phyloP scores from a whole-genome alignment of 92 coral and sea anemone species.

The Epizoanthus illoricatus region DNA sequence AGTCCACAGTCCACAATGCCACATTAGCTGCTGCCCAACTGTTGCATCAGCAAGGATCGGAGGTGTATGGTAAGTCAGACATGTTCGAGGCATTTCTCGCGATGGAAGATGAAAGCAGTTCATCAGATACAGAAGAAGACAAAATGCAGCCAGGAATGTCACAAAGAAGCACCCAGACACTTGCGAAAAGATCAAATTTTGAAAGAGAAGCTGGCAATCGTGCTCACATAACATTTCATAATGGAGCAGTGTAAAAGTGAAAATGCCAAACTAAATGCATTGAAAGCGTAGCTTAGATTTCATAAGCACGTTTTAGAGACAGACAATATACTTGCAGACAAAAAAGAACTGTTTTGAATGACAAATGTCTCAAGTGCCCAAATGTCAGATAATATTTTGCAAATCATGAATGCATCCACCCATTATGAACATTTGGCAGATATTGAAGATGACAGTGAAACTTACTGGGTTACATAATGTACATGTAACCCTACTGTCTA shows the following conservation, averaged over 20 bases:
- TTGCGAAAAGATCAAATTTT: not conserved
- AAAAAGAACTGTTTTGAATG: no score
- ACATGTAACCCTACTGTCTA: not conserved
- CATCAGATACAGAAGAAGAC: not conserved
- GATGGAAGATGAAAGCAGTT: no score
- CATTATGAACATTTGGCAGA: constrained; percentile 11
- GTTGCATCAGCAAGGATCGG: constrained; percentile 26
- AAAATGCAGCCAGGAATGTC: not conserved
- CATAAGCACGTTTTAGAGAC: no score
- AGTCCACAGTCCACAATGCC: constrained; percentile 28
- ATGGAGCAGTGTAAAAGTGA: no score
- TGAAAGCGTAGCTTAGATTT: no score
- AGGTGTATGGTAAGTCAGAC: constrained; percentile 23
- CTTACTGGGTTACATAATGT: not conserved
- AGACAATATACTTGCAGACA: no score
- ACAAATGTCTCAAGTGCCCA: no score
- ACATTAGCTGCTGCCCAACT: constrained; percentile 20
- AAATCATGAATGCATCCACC: constrained; percentile 18
- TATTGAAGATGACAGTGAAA: not conserved
- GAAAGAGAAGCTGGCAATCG: constrained; percentile 14
- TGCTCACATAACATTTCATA: not conserved
- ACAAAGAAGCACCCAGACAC: constrained; percentile 5
- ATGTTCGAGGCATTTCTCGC: constrained; percentile 24
- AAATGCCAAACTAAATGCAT: no score
- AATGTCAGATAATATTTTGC: not conserved